Base-by-base conservation (phyloP, 2,888 invertebrate species). In the Mesochorus sp. region DNA sequence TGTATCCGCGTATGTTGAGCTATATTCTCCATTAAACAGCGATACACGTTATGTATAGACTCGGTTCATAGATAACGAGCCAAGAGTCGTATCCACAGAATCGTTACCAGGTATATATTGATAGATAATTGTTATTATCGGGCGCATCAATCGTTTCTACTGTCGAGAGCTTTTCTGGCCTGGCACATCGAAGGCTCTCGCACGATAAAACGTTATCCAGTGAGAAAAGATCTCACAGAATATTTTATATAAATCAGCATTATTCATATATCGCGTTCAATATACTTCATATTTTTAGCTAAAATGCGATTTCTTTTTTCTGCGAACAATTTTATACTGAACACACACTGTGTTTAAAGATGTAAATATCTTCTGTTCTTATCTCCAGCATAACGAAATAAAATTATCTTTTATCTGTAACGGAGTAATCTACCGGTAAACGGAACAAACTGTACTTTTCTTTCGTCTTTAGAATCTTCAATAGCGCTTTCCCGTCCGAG, bases 351-450 rank as follows among this genome's bases (percentile, higher is more conserved):
- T n/a, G n/a, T n/a, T n/a, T n/a, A n/a, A n/a, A n/a, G n/a, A n/a
- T n/a, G n/a, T n/a, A n/a, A n/a, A n/a, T n/a, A n/a, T n/a, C n/a
- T 70, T 64, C 59, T 71, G 61, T 71, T 71, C 66, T 51, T 42
- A 44, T 79, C 80, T 61, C 57, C 74, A 84, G 83, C 84, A 82
- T 84, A 85, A 82, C 84, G 82, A 83, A 84, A 83, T 81, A 71
- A 80, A 83, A 84, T 85, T 82, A 85, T 78, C 80, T 80, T 66
- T 71, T 80, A 75, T 61, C 76, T 68, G 68, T 76, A 81, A 80
- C 78, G 57, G 81, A 81, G 76, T 78, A 82, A 83, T 83, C 81
- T 81, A 78, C 81, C 81, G 76, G 75, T 70, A 66, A 66, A 47
- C 74, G 79, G 74, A 81, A 82, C 80, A 79, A 70, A 57, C 14